phyloP scores from a whole-genome alignment of 2,113 vertebrate species.

The Uria aalge region DNA sequence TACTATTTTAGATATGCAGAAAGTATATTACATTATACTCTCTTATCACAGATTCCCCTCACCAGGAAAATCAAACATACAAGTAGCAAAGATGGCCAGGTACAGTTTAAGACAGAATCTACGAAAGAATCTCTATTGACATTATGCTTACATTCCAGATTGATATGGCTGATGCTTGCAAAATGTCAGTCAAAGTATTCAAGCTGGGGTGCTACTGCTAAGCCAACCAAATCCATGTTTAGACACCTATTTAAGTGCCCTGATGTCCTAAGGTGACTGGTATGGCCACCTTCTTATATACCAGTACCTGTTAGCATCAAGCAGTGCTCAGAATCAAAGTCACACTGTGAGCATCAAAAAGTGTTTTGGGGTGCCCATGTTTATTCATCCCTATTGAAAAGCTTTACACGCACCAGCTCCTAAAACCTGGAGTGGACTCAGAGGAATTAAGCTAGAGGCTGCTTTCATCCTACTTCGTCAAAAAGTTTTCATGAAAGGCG shows the following conservation, averaged over 20 bases:
- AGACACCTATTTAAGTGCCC: neutral
- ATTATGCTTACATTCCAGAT: conserved; percentile 7
- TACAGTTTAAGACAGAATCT: conserved; percentile 54
- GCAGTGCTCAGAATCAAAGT: neutral
- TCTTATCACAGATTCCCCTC: conserved; percentile 56
- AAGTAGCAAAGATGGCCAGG: conserved; percentile 41
- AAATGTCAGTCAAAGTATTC: neutral
- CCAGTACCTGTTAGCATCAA: neutral
- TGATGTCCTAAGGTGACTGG: neutral
- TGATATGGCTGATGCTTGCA: conserved; percentile 28
- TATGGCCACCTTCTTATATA: neutral
- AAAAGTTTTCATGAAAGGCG: conserved; percentile 18
- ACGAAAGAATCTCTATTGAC: neutral
- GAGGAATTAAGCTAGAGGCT: conserved; percentile 54
- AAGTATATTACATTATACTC: conserved; percentile 72
- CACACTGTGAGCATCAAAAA: neutral
- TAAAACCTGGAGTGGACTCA: conserved; percentile 20
- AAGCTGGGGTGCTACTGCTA: neutral
- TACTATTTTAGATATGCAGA: conserved; percentile 71
- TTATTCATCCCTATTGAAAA: neutral
- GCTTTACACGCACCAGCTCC: conserved; percentile 16
- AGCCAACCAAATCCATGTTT: neutral
- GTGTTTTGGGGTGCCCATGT: neutral
- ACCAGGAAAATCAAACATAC: conserved; percentile 32
- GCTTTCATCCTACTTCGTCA: conserved; percentile 25